Conservation (phyloP, 1,140 invertebrate species). For the Meloidogyne exigua region DNA sequence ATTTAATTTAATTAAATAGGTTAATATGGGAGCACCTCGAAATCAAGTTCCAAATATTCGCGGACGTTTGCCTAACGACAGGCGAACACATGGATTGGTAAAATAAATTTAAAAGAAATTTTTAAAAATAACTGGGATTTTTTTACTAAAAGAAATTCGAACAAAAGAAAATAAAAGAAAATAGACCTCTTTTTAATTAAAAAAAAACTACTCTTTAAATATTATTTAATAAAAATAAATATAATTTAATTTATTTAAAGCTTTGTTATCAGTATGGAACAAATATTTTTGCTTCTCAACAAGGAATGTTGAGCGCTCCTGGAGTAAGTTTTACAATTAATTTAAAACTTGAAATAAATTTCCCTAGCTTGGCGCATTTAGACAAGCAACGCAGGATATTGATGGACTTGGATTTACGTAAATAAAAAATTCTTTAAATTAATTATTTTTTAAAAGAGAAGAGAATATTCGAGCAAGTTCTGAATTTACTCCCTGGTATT, state of each 20-base stretch:
- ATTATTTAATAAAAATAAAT: too few species aligned
- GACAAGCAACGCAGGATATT: conserved; percentile 61
- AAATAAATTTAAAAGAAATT: conserved; percentile 3
- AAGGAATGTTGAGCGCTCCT: conserved; percentile 69
- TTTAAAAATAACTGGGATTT: too few species aligned
- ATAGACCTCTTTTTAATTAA: too few species aligned
- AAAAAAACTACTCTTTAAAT: too few species aligned
- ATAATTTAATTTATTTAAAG: conserved; percentile 5
- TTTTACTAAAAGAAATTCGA: too few species aligned
- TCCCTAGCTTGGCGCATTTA: conserved; percentile 59
- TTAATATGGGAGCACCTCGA: conserved; percentile 60
- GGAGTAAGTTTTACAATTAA: not conserved
- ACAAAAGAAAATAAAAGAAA: too few species aligned
- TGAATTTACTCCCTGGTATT: conserved; percentile 63
- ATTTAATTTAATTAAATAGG: conserved; percentile 26
- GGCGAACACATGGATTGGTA: conserved; percentile 56
- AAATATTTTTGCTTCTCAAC: conserved; percentile 82
- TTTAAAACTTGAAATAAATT: conserved; percentile 64
- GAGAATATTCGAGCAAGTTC: conserved; percentile 55
- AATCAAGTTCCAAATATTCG: conserved; percentile 63
- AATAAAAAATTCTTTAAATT: not conserved
- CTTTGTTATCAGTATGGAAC: conserved; percentile 77
- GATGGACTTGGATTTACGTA: conserved; percentile 60
- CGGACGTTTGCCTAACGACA: conserved; percentile 61
- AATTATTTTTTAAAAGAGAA: conserved; percentile 48